Percentiles rank a stretch among this genome's conserved stretches.
Conservation (phyloP, 2,797 vertebrate genomes). For the Hybognathus amarus region DNA sequence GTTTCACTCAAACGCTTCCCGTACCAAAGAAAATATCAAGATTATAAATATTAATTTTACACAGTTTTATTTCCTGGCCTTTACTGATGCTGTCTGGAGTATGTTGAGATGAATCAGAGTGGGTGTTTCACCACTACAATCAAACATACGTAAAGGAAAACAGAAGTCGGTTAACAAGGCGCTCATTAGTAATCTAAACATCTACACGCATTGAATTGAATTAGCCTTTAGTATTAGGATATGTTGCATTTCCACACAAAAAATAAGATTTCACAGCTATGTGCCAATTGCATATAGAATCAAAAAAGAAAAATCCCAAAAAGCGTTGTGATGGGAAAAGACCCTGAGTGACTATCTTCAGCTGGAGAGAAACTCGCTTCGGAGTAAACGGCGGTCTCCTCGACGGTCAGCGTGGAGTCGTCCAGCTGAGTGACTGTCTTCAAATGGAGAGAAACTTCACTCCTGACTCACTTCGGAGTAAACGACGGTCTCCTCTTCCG, state of each 20-base stretch:
- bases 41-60: not conserved
- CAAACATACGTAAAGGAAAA: not conserved
- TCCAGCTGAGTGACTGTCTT: conserved; percentile 87
- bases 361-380: not conserved
- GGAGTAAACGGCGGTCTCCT: conserved; percentile 52
- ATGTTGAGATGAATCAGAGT: not conserved
- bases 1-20: not conserved
- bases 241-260: not conserved
- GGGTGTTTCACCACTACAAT: not conserved
- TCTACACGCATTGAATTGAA: not conserved
- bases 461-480: conserved; percentile 23
- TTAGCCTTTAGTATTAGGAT: not conserved
- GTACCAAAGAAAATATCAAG: not conserved
- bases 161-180: not conserved
- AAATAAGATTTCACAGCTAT: not conserved
- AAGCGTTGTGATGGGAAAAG: not conserved
- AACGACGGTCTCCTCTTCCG: conserved; percentile 21
- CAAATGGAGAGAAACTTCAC: not conserved
- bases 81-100: not conserved
- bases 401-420: conserved; percentile 80
- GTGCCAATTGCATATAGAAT: not conserved
- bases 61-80: not conserved
- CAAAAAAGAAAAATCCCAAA: not conserved
- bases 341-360: conserved; percentile 6
- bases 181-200: not conserved